Evolutionary conservation across 2,888 invertebrate species (phyloP).

Genomic region (Xestia ashworthii): DNA sequence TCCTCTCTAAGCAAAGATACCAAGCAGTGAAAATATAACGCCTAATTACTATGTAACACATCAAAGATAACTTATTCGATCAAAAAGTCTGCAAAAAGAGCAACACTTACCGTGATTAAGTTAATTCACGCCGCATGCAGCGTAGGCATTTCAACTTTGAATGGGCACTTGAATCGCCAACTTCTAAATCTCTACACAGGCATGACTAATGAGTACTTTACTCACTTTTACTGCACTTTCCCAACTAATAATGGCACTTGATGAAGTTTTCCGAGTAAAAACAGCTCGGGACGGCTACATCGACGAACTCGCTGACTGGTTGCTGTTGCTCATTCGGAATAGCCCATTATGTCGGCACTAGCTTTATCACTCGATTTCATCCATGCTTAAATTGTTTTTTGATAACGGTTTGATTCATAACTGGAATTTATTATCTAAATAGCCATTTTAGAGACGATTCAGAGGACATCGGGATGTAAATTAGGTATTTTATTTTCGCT

Average conservation of each 20-base stretch:
- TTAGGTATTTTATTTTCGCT: not conserved
- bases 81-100: constrained; percentile 26
- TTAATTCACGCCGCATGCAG: constrained; percentile 50
- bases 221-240: constrained; percentile 81
- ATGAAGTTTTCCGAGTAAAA: constrained; percentile 78
- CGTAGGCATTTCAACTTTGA: constrained; percentile 63
- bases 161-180: constrained; percentile 60
- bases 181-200: constrained; percentile 69
- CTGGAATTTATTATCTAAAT: not conserved
- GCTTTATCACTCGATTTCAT: constrained; percentile 53
- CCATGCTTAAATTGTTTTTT: constrained; percentile 24
- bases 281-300: constrained; percentile 65
- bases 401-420: not conserved
- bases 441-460: not conserved
- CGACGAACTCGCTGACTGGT: constrained; percentile 50
- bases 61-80: not conserved
- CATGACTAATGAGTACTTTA: constrained; percentile 79
- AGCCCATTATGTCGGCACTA: constrained; percentile 65
- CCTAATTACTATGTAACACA: not conserved
- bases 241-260: constrained; percentile 82
- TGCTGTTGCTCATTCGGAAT: constrained; percentile 66
- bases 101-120: constrained; percentile 42
- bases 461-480: not conserved
- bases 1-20: not conserved
- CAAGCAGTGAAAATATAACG: not conserved